phyloP scores from a whole-genome alignment of 2,888 invertebrate species.

The Linyphia triangularis region DNA sequence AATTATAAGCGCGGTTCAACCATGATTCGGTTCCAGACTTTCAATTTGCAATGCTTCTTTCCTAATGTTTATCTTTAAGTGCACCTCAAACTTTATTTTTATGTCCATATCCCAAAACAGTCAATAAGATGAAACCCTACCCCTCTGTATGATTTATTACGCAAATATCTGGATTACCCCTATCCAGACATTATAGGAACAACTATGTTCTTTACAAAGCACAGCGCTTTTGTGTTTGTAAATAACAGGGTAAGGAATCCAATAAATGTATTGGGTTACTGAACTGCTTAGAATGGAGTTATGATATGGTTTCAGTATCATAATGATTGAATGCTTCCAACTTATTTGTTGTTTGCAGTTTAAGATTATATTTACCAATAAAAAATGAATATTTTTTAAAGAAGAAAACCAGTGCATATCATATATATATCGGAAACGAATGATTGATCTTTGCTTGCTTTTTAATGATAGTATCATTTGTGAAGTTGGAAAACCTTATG shows the following conservation, averaged over 20 bases:
- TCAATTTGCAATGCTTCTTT: no score
- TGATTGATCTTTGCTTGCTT: background rate
- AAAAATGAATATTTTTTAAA: background rate
- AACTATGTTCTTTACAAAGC: background rate
- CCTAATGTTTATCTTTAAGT: no score
- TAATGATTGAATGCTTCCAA: background rate
- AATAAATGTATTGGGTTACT: constrained; percentile 8
- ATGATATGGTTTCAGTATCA: constrained; percentile 10
- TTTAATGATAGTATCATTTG: no score
- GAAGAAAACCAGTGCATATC: background rate
- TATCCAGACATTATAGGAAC: background rate
- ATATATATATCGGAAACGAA: background rate
- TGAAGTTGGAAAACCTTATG: no score
- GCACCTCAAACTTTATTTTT: no score
- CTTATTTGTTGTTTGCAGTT: constrained; percentile 5
- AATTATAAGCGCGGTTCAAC: no score
- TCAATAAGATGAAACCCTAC: constrained; percentile 5
- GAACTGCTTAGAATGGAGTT: background rate
- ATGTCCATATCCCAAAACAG: constrained; percentile 4
- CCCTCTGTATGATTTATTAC: constrained; percentile 35
- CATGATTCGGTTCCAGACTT: no score
- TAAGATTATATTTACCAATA: background rate
- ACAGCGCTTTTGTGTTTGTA: constrained; percentile 25
- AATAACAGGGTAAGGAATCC: constrained; percentile 7
- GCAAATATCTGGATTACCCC: constrained; percentile 26